Base-by-base conservation (phyloP, 2,797 vertebrate genomes). In the Gymnoscopelus braueri region DNA sequence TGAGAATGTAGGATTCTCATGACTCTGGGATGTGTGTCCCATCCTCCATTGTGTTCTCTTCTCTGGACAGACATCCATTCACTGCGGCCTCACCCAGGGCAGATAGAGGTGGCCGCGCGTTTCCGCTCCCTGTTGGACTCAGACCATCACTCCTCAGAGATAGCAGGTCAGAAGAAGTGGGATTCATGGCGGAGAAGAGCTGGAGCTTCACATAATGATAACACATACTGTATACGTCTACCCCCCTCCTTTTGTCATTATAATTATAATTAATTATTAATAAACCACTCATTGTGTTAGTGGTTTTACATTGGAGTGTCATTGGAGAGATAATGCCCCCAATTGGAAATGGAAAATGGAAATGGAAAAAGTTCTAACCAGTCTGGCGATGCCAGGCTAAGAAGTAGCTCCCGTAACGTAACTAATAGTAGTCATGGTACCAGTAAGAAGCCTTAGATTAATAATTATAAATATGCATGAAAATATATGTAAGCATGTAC, bases 101-200 rank as follows among this genome's bases (percentile, higher is more conserved):
- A 99, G 88, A 92, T 93, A 24, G 95, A 97, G 78, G 98, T 99
- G 72, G 97, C 98, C 98, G 4, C 93, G 67, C 95, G 97, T 19
- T 99, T 99, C 91, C 95, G 97, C 58, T 96, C 97, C 0, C 94
- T 99, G 53, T 87, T 99, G 71, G 96, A 99, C 83, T 99, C 98
- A 0, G 98, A 99, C 80, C 98, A 99, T 67, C 98, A 99, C 67
- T 96, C 97, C 0, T 99, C 98, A 64, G 91, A 98, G 92, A 99
- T 99, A 81, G 97, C 97, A 95, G 98, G 98, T 99, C 75, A 90
- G 78, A 54, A 8, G 32, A 50, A 29, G 26, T 29, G 26, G 26
- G 26, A 29, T 4, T 39, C 7, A 39, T 39, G 35, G 35, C 35
- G 4, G 35, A 39, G 7, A 3, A 39, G 7, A 14, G 32, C 35